Percentiles rank a stretch among this genome's conserved stretches.
These are phyloP conservation scores for Lucifuga dentata DNA, from an alignment of 2,113 vertebrate genomes.

Conservation along the genomic window DNA sequence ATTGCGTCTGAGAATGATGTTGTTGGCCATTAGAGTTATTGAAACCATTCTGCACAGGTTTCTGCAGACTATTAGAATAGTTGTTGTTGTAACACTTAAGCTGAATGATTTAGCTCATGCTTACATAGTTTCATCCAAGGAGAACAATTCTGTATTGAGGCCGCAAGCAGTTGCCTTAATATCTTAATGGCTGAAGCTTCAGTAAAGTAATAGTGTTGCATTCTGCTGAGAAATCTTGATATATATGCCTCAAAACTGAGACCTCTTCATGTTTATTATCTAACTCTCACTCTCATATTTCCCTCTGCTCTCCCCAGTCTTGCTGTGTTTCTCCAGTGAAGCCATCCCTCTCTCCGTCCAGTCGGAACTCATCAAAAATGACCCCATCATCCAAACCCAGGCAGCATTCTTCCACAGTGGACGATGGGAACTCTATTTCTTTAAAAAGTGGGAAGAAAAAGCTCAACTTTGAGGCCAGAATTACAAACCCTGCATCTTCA, in stretches of 20 bases:
- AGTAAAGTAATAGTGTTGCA: slow-evolving; percentile 33
- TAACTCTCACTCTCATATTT: background rate
- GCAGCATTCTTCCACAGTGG: background rate
- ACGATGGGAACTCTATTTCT: slow-evolving; percentile 15
- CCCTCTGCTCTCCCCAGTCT: slow-evolving; percentile 19
- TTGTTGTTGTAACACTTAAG: slow-evolving; percentile 73
- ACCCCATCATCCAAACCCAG: slow-evolving; percentile 19
- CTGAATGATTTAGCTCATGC: slow-evolving; percentile 72
- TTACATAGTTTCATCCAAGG: slow-evolving; percentile 69
- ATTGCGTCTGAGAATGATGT: slow-evolving; percentile 83
- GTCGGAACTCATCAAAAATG: slow-evolving; percentile 18
- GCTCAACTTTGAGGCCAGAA: background rate
- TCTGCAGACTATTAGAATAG: slow-evolving; percentile 54
- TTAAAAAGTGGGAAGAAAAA: slow-evolving; percentile 27
- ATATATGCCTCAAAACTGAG: slow-evolving; percentile 37
- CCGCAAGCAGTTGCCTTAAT: slow-evolving; percentile 62
- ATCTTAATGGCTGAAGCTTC: slow-evolving; percentile 43
- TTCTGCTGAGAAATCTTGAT: slow-evolving; percentile 54
- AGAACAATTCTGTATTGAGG: slow-evolving; percentile 56
- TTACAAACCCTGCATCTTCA: background rate
- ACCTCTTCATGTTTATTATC: no score
- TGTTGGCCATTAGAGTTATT: slow-evolving; percentile 84
- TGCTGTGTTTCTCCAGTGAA: slow-evolving; percentile 65
- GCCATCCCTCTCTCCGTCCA: slow-evolving; percentile 38
- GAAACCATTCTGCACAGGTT: slow-evolving; percentile 81